These are phyloP conservation scores for Thunnus thynnus DNA, from an alignment of 2,113 vertebrate species.

Conservation along the genomic window DNA sequence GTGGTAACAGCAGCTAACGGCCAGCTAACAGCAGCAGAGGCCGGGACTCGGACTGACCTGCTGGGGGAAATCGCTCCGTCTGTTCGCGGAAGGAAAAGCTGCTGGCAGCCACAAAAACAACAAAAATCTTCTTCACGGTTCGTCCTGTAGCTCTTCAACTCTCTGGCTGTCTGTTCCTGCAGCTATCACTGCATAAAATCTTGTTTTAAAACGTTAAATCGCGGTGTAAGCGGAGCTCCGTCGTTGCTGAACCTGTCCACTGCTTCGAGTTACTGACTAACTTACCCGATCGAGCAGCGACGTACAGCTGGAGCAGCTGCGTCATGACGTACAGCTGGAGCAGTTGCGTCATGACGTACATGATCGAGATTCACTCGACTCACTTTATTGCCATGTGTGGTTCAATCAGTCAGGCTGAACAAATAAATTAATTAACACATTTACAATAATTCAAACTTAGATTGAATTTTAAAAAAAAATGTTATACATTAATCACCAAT, in stretches of 20 bases:
- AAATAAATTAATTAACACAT: no score
- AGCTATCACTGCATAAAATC: rapidly evolving
- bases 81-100: conserved; percentile 1
- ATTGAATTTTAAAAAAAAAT: no score
- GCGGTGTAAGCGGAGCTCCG: background rate
- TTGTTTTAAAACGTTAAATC: background rate
- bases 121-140: rapidly evolving
- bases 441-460: no score
- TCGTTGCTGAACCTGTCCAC: rapidly evolving
- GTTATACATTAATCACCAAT: no score
- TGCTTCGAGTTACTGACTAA: background rate
- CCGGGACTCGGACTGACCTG: conserved; percentile 60
- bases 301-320: no score
- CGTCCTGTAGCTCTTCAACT: rapidly evolving
- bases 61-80: conserved; percentile 4
- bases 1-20: background rate
- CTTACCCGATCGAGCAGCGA: background rate
- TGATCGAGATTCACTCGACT: background rate
- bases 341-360: conserved; percentile 59
- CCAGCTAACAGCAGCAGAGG: background rate
- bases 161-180: background rate
- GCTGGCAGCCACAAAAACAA: background rate
- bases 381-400: background rate
- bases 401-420: background rate
- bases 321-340: conserved; percentile 34